Percentiles rank a stretch among this genome's conserved stretches.
These are phyloP conservation scores for Polyploca ridens DNA, from an alignment of 2,888 invertebrate genomes.

Conservation along the genomic window DNA sequence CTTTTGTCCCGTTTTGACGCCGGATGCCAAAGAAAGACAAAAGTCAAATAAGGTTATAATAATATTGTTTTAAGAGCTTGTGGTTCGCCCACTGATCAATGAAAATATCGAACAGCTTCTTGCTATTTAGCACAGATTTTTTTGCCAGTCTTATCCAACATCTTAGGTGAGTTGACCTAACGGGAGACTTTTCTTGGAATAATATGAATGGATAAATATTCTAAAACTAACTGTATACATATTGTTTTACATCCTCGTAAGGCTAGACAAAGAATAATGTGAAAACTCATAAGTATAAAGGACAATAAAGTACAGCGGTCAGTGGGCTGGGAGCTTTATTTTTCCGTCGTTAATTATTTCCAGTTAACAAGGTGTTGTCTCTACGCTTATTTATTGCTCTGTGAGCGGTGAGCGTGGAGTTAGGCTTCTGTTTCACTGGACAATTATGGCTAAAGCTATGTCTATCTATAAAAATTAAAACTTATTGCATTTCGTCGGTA, in stretches of 20 bases:
- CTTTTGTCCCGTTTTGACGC: no score
- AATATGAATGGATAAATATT: no score
- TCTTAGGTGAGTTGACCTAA: no score
- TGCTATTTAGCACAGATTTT: no score
- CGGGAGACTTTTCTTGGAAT: no score
- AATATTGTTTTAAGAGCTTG: no score
- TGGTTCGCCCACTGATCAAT: no score
- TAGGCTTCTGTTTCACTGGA: conserved; percentile 24
- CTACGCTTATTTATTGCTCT: conserved; percentile 77
- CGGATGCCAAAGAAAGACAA: no score
- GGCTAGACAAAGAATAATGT: conserved; percentile 2
- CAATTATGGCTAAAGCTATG: conserved; percentile 17
- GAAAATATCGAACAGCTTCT: no score
- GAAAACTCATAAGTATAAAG: conserved; percentile 11
- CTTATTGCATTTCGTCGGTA: no score
- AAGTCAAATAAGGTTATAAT: no score
- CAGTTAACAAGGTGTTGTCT: conserved; percentile 84
- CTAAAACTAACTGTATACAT: background rate
- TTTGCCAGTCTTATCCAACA: no score
- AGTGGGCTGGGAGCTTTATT: conserved; percentile 60
- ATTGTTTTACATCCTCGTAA: background rate
- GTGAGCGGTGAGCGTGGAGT: conserved; percentile 55
- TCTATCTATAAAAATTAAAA: background rate
- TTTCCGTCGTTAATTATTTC: conserved; percentile 81
- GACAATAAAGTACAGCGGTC: conserved; percentile 22